phyloP scores from a whole-genome alignment of 1,140 invertebrate species.

The Danaus plexippus region DNA sequence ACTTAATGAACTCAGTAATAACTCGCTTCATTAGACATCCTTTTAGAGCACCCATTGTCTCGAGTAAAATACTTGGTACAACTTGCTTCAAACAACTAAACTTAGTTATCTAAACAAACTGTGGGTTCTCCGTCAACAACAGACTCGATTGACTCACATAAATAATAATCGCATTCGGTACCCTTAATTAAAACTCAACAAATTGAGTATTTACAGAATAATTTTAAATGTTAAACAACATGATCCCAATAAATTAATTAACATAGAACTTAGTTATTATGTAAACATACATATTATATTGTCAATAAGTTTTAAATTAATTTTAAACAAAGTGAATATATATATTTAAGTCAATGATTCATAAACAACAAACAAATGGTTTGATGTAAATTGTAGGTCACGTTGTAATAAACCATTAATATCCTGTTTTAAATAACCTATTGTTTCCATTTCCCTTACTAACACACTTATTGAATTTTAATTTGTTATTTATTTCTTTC shows the following conservation, averaged over 20 bases:
- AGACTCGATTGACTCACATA: slow-evolving; percentile 19
- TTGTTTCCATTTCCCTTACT: slow-evolving; percentile 24
- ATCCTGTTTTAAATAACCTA: slow-evolving; percentile 27
- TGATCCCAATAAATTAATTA: no score
- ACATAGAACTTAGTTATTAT: no score
- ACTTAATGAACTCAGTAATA: slow-evolving; percentile 15
- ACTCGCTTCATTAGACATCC: slow-evolving; percentile 36
- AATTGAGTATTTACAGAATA: no score
- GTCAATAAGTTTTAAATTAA: no score
- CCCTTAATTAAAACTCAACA: background rate
- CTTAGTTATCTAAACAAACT: slow-evolving; percentile 63
- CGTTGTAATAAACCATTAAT: slow-evolving; percentile 15
- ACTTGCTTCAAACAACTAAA: slow-evolving; percentile 40
- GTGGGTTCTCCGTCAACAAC: slow-evolving; percentile 47
- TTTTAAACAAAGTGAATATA: no score
- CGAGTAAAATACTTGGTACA: slow-evolving; percentile 51
- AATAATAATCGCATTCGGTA: slow-evolving; percentile 5
- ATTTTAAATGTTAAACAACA: no score
- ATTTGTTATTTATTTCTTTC: slow-evolving; percentile 10
- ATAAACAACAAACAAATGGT: no score
- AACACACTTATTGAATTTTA: slow-evolving; percentile 18
- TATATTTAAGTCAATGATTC: no score
- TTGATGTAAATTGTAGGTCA: background rate
- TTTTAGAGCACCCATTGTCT: slow-evolving; percentile 42
- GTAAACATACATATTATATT: no score